Conservation (phyloP, 2,797 vertebrate species). For the Fringilla coelebs region DNA sequence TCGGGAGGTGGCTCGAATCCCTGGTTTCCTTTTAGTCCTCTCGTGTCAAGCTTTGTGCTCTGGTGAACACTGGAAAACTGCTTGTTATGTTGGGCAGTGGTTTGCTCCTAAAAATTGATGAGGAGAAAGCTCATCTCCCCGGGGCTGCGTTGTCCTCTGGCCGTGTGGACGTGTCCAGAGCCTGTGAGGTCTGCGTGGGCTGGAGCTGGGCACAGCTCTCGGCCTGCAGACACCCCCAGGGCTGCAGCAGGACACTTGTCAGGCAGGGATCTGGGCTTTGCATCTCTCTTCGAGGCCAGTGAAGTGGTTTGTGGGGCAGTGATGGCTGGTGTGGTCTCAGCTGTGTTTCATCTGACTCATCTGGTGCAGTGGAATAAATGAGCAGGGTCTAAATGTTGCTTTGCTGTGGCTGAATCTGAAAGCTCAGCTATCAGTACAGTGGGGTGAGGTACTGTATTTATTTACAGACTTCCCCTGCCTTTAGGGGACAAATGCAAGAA, state of each 20-base stretch:
- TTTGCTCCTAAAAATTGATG: not conserved
- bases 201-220: not conserved
- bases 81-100: not conserved
- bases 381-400: constrained; percentile 16
- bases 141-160: not conserved
- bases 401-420: constrained; percentile 27
- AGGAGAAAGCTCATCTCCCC: not conserved
- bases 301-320: not conserved
- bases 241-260: not conserved
- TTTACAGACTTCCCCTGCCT: constrained; percentile 8
- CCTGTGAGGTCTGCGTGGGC: not conserved
- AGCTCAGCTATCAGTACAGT: not conserved
- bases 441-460: not conserved
- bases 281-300: not conserved
- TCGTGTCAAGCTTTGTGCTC: constrained; percentile 2
- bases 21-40: not conserved
- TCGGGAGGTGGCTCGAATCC: not conserved
- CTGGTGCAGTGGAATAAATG: constrained; percentile 42
- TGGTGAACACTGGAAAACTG: not conserved
- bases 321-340: constrained; percentile 32
- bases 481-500: not conserved
- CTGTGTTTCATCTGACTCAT: constrained; percentile 50
- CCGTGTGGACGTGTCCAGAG: not conserved
- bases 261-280: not conserved
- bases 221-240: not conserved